These are phyloP conservation scores for Dicyrtomina minuta DNA, from an alignment of 2,888 invertebrate genomes.

Conservation along the genomic window DNA sequence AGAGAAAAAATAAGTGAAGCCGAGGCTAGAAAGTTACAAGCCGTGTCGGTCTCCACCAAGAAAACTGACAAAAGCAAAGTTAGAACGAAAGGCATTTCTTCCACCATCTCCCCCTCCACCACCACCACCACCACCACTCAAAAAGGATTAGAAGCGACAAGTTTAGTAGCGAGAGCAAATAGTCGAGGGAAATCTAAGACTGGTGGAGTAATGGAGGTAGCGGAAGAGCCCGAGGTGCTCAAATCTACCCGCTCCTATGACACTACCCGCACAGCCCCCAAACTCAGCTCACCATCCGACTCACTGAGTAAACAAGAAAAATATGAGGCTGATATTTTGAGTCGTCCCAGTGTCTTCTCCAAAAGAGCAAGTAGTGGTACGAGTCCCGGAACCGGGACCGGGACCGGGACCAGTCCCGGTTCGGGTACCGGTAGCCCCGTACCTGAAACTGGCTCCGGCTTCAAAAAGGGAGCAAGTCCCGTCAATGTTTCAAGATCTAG, in stretches of 20 bases:
- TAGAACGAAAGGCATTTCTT: background rate
- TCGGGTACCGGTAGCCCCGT: too few species aligned
- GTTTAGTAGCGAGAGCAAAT: constrained; percentile 14
- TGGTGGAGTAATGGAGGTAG: constrained; percentile 9
- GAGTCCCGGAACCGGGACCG: too few species aligned
- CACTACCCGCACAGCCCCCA: background rate
- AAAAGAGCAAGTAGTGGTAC: background rate
- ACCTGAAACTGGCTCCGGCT: background rate
- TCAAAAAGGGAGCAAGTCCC: background rate
- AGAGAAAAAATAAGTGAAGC: constrained; percentile 26
- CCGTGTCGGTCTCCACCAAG: constrained; percentile 26
- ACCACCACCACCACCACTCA: background rate
- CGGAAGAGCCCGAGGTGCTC: constrained; percentile 15
- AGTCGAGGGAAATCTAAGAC: background rate
- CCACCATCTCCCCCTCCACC: background rate
- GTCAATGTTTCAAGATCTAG: background rate
- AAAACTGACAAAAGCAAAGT: constrained; percentile 15
- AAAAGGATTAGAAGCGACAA: constrained; percentile 17
- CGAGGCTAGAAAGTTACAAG: constrained; percentile 33
- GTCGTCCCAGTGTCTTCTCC: constrained; percentile 44
- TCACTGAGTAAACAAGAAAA: constrained; percentile 39
- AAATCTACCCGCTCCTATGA: background rate
- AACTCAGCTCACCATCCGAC: constrained; percentile 7
- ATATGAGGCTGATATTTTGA: constrained; percentile 52
- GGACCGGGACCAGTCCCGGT: too few species aligned